Base-by-base conservation (phyloP, 2,888 invertebrate species). In the Aporophyla nigra region DNA sequence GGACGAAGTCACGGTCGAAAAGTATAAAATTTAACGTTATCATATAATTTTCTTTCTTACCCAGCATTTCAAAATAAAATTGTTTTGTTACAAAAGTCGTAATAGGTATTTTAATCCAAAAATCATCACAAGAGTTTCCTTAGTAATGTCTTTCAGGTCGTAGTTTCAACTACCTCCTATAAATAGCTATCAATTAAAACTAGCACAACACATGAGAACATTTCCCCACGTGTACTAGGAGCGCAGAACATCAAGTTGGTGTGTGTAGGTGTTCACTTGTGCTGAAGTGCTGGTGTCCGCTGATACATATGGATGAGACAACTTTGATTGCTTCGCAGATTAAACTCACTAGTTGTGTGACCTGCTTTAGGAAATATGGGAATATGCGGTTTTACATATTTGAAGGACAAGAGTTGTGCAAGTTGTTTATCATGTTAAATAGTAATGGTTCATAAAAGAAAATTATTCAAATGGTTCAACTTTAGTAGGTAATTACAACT, bases 221-320 rank as follows among this genome's bases (percentile, higher is more conserved):
- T 14, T 10, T 7, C 12, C 40, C 54, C 71, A 51, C 71, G 59
- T 71, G 62, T 49, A 62, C 58, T 51, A 69, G 68, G 33, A 21
- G 33, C 40, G 56, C 65, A 72, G 49, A 62, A 49, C n/a, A 69
- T n/a, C 46, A 27, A 78, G 82, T 65, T 19, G 65, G 49, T 66
- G 61, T 68, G 65, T 46, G 67, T 63, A 51, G 68, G 67, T 78
- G 79, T 67, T 70, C 56, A 72, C 69, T 70, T 87, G 84, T 80
- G 78, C 82, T 77, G 74, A 83, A 73, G 70, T 71, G 76, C 66
- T 77, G 71, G 66, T 84, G 86, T 78, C 87, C 87, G 76, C 78
- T 80, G 76, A 84, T 91, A 89, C 89, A 91, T 91, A 91, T 89
- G 86, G 82, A 90, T 89, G 90, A 90, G 90, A 78, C 70, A 91